Evolutionary conservation across 2,113 vertebrate species (phyloP).

Genomic region (Myotis yumanensis): DNA sequence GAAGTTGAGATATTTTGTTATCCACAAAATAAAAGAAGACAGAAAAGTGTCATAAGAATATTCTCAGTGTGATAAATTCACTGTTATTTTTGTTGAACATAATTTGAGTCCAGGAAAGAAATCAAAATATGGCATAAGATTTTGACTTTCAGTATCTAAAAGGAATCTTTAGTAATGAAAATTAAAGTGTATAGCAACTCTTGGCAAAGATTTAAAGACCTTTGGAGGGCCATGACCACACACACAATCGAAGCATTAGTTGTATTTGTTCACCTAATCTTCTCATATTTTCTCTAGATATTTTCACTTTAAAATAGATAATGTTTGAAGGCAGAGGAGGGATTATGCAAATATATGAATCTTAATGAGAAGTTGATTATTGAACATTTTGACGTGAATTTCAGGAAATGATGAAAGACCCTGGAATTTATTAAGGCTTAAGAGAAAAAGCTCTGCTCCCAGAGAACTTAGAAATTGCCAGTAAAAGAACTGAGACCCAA

Average conservation of each 20-base stretch:
- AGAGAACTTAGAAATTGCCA: slow-evolving; percentile 66
- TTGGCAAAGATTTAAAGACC: neutral
- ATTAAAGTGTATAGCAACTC: neutral
- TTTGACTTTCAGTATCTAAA: neutral
- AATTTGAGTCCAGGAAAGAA: slow-evolving; percentile 29
- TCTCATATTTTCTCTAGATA: slow-evolving; percentile 50
- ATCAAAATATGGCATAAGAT: neutral
- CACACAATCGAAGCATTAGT: slow-evolving; percentile 26
- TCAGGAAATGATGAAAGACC: slow-evolving; percentile 69
- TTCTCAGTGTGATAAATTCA: slow-evolving; percentile 15
- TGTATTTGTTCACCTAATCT: slow-evolving; percentile 38
- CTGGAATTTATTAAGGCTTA: slow-evolving; percentile 48
- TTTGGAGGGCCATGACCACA: neutral
- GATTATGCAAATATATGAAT: slow-evolving; percentile 73
- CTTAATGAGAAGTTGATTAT: slow-evolving; percentile 68
- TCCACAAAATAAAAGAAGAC: neutral
- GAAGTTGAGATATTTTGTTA: slow-evolving; percentile 17
- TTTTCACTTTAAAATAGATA: slow-evolving; percentile 60
- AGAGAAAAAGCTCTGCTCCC: slow-evolving; percentile 39
- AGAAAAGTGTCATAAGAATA: neutral
- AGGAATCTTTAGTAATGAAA: slow-evolving; percentile 15
- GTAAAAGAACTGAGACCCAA: slow-evolving; percentile 51
- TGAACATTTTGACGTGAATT: slow-evolving; percentile 67
- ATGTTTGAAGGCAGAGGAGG: slow-evolving; percentile 45
- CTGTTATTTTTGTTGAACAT: neutral